Base-by-base conservation (phyloP, 1,140 invertebrate genomes). In the Asbolus verrucosus region DNA sequence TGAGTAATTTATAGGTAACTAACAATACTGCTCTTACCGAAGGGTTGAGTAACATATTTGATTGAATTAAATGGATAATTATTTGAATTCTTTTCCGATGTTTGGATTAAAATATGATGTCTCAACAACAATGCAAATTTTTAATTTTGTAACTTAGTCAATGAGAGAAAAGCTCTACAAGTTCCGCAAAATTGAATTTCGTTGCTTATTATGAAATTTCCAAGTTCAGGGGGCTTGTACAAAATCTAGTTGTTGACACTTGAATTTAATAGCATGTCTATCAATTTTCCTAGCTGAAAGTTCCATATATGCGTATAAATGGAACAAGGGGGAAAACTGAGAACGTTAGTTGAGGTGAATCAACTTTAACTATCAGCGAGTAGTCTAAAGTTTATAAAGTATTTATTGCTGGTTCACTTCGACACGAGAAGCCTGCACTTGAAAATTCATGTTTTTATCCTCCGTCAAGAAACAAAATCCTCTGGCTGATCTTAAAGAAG, bases 251-350 rank as follows among this genome's bases (percentile, higher is more conserved):
- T 54, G 46, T 54, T 54, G 46, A 54, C 46, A 31, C 46, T 21
- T 50, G 14, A 21, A 54, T 54, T 54, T 54, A 54, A 54, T 54
- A 27, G 21, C 46, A 54, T 27, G 46, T 54, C 46, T 54, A 54
- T 54, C 46, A 54, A 9, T 54, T 54, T 27, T 31, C 19, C 9
- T 54, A 30, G 41, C 18, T 46, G 46, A 54, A 27, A 54, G 9
- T 27, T 54, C 27, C 19, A 43, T 43, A 14, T 27, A 21, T 46
- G 41, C 15, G 9, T 27, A n/a, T 21, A 54, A 19, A 14, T 24
- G 19, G 21, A n/a, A 54, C 21, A 54, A 54, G 15, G n/a, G n/a
- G 19, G 46, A 50, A 54, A 15, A 19, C 41, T 19, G 16, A 14
- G 18, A 46, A 46, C 41, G 16, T 19, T 46, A 46, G 15, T 46